These are phyloP conservation scores for Teleiodes luculella DNA, from an alignment of 2,888 invertebrate genomes.

Conservation along the genomic window DNA sequence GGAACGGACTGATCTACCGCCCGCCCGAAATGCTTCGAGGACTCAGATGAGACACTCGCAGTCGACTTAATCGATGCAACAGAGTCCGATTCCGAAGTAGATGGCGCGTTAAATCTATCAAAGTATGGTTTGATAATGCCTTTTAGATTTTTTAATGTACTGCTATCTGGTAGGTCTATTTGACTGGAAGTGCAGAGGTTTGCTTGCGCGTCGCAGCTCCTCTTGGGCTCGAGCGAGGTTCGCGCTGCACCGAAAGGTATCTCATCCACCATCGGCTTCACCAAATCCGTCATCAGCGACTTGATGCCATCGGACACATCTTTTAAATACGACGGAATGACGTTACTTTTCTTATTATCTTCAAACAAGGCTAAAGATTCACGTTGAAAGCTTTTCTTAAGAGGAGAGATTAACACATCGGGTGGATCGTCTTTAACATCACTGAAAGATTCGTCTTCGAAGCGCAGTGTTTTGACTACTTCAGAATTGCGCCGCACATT, in stretches of 20 bases:
- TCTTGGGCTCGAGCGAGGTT: constrained; percentile 15
- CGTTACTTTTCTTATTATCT: constrained; percentile 36
- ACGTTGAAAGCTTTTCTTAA: constrained; percentile 42
- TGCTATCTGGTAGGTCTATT: constrained; percentile 42
- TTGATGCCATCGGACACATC: constrained; percentile 57
- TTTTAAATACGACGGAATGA: constrained; percentile 55
- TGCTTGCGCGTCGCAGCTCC: constrained; percentile 54
- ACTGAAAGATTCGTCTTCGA: constrained; percentile 49
- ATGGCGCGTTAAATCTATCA: neutral
- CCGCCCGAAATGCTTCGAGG: neutral
- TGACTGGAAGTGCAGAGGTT: constrained; percentile 58
- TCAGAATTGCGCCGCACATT: constrained; percentile 19
- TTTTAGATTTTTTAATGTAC: neutral
- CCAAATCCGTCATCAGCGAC: constrained; percentile 58
- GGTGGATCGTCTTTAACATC: constrained; percentile 30
- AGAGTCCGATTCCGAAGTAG: neutral
- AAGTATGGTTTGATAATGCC: neutral
- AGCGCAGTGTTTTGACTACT: constrained; percentile 59
- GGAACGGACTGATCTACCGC: neutral
- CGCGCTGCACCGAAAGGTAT: constrained; percentile 36
- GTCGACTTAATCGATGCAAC: neutral
- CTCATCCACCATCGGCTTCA: constrained; percentile 47
- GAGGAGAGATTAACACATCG: constrained; percentile 23
- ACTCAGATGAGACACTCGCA: too few species aligned
- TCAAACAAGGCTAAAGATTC: too few species aligned